A percentile compares a stretch with the other conserved stretches of the same genome.
Evolutionary conservation across 2,113 vertebrate species (phyloP).

Genomic region (Vireo altiloquus): DNA sequence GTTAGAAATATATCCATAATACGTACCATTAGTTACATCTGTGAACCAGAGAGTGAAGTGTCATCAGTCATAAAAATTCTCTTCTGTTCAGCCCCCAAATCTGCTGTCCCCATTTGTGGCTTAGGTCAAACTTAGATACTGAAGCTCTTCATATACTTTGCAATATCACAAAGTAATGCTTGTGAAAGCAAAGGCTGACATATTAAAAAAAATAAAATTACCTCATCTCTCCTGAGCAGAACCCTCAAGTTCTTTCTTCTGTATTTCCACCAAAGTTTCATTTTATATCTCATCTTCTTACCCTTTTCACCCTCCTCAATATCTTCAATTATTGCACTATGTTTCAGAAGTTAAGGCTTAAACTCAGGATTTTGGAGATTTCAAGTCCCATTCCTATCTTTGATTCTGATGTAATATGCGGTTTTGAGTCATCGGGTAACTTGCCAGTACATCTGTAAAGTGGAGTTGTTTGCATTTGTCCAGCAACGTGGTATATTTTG

Average conservation of each 20-base stretch:
- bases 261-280: not conserved
- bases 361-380: not conserved
- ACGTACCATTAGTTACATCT: not conserved
- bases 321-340: not conserved
- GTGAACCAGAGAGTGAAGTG: not conserved
- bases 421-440: not conserved
- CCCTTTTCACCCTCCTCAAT: not conserved
- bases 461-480: not conserved
- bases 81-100: not conserved
- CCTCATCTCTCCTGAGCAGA: not conserved
- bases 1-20: not conserved
- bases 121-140: not conserved
- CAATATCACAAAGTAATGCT: not conserved
- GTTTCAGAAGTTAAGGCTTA: not conserved
- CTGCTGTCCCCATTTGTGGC: not conserved
- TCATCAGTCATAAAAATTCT: not conserved
- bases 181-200: not conserved
- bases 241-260: not conserved
- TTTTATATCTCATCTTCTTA: not conserved
- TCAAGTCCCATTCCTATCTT: not conserved
- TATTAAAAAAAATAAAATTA: not conserved
- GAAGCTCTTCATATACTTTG: not conserved
- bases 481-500: not conserved
- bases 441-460: not conserved
- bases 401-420: not conserved